Conservation (phyloP, 1,140 invertebrate species). For the Drosophila repletoides region DNA sequence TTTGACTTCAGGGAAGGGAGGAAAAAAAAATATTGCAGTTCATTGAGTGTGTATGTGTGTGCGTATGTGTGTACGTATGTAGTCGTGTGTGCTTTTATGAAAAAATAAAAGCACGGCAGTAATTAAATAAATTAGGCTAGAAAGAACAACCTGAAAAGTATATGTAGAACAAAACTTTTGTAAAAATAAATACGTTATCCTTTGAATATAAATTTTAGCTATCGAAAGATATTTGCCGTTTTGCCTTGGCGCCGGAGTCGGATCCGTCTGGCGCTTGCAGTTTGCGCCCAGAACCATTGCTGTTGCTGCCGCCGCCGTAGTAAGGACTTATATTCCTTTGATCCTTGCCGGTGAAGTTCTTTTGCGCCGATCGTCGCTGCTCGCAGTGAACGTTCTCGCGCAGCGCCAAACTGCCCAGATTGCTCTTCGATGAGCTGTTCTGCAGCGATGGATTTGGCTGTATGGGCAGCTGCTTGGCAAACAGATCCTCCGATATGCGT, state of each 20-base stretch:
- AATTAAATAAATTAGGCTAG: constrained; percentile 64
- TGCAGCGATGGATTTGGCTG: constrained; percentile 54
- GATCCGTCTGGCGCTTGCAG: constrained; percentile 29
- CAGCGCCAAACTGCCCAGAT: constrained; percentile 64
- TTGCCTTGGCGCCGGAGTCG: constrained; percentile 58
- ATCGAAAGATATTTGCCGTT: constrained; percentile 78
- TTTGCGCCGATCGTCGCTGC: constrained; percentile 68
- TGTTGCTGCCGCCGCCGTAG: constrained; percentile 39
- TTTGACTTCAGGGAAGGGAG: constrained; percentile 55
- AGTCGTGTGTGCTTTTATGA: background rate
- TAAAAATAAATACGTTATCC: constrained; percentile 19
- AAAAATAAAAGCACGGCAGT: constrained; percentile 14
- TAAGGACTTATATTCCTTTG: constrained; percentile 74
- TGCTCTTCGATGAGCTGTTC: constrained; percentile 80
- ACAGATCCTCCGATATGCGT: constrained; percentile 64
- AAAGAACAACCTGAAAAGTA: constrained; percentile 45
- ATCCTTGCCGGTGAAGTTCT: constrained; percentile 79
- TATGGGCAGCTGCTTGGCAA: constrained; percentile 49
- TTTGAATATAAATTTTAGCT: constrained; percentile 45
- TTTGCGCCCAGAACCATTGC: constrained; percentile 50
- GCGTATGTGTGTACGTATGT: constrained; percentile 27
- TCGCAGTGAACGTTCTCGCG: constrained; percentile 77
- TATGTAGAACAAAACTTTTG: constrained; percentile 38
- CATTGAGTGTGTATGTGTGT: constrained; percentile 25
- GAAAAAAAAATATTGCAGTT: constrained; percentile 70